A percentile compares a stretch with the other conserved stretches of the same genome.
Evolutionary conservation across 2,113 vertebrate species (phyloP).

Genomic region (Lasiurus cinereus): DNA sequence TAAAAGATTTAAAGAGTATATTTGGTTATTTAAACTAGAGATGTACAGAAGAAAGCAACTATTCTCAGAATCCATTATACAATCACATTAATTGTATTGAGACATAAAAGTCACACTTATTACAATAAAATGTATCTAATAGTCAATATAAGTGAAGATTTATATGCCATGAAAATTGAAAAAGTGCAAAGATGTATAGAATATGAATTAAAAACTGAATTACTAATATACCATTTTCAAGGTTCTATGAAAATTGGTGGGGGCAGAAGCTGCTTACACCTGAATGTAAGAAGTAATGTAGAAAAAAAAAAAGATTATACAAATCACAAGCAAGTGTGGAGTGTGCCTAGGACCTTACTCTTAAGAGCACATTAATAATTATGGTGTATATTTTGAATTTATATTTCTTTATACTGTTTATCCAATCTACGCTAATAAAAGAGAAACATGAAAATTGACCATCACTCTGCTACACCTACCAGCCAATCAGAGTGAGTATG

Average conservation of each 20-base stretch:
- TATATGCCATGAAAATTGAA: neutral
- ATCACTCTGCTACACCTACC: too few species aligned
- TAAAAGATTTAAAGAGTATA: neutral
- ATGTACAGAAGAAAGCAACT: neutral
- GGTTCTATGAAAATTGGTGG: neutral
- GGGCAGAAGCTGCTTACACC: neutral
- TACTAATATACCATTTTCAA: neutral
- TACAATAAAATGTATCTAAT: neutral
- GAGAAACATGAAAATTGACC: too few species aligned
- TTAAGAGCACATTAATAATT: neutral
- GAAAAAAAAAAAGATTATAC: neutral
- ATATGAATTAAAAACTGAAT: neutral
- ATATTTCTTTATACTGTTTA: neutral
- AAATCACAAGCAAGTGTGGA: neutral
- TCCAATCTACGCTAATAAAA: neutral
- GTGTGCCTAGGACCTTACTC: neutral
- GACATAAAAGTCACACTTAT: neutral
- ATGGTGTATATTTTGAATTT: neutral
- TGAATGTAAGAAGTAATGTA: neutral
- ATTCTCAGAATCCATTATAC: neutral
- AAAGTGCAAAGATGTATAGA: neutral
- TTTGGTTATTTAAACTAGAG: neutral
- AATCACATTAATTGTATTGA: neutral
- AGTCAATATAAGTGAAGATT: neutral
- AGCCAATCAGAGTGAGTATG: too few species aligned